These are phyloP conservation scores for Geophilus truncorum DNA, from an alignment of 2,888 invertebrate species.

Conservation along the genomic window DNA sequence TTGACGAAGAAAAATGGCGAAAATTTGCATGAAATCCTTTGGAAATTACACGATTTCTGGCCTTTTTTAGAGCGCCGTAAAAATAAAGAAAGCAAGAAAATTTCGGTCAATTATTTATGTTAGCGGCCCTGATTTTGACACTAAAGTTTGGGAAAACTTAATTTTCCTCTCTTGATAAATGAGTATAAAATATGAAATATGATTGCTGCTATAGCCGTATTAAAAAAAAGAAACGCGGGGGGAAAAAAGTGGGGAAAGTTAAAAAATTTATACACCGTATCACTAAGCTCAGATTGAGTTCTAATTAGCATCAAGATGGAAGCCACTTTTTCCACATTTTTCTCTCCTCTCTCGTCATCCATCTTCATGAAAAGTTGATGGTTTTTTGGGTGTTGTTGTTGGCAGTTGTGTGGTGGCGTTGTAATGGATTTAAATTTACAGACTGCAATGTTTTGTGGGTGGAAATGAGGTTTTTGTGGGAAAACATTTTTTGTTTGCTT, in stretches of 20 bases:
- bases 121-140: neutral
- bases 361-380: neutral
- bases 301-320: conserved; percentile 6
- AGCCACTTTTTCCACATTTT: neutral
- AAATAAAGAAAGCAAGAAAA: neutral
- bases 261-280: neutral
- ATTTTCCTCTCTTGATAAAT: neutral
- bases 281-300: conserved; percentile 16
- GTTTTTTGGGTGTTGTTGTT: no score
- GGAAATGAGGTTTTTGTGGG: neutral
- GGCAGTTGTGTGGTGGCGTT: no score
- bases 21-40: conserved; percentile 2
- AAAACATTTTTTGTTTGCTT: neutral
- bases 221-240: neutral
- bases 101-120: conserved; percentile 1
- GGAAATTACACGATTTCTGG: neutral
- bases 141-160: neutral
- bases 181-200: conserved; percentile 1
- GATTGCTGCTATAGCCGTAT: no score
- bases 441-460: neutral
- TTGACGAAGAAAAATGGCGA: neutral
- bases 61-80: neutral
- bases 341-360: neutral
- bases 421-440: neutral
- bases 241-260: neutral